Evolutionary conservation across 2,797 vertebrate genomes (phyloP), one percentile per base, ranked within the genome.

Genomic region (Lindbergichthys nudifrons): DNA sequence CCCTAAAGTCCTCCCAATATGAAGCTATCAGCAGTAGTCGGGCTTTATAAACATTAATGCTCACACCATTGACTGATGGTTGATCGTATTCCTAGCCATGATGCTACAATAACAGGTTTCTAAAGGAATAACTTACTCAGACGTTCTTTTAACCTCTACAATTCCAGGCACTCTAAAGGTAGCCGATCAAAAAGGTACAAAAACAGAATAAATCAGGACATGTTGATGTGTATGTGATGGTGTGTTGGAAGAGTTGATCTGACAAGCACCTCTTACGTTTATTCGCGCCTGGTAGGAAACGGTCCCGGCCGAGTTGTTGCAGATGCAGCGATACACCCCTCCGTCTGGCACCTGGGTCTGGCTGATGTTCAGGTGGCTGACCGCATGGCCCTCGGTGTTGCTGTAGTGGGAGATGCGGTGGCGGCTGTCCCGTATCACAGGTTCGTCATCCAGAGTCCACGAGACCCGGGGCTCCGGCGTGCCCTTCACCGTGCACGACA

Each of bases 191-290:
- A 74, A 66, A 46, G 1, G 81, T 3, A 16, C 32, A 50, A 63
- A 61, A 65, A 2, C 74, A 54, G 80, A 90, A 87, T 47, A 36
- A 86, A 84, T 87, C 87, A 85, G 91, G 88, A 85, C 89, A 88
- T 87, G 88, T 81, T 53, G 61, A 88, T 89, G 87, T 94, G 93
- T 94, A 93, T 94, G 93, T 94, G 94, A 95, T 91, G 84, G 93
- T 97, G 95, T 89, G 94, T 94, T 96, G 95, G 96, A 99, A 96
- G 96, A 99, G 97, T 96, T 97, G 96, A 98, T 98, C 96, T 98
- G 98, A 99, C 98, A 99, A 99, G 98, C 98, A 99, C 98, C 98
- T 99, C 98, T 99, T 99, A 99, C 98, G 98, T 99, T 99, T 99
- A 99, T 99, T 98, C 97, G 98, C 97, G 98, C 98, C 98, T 99